phyloP scores from a whole-genome alignment of 2,113 vertebrate species.

The Embiotoca jacksoni region DNA sequence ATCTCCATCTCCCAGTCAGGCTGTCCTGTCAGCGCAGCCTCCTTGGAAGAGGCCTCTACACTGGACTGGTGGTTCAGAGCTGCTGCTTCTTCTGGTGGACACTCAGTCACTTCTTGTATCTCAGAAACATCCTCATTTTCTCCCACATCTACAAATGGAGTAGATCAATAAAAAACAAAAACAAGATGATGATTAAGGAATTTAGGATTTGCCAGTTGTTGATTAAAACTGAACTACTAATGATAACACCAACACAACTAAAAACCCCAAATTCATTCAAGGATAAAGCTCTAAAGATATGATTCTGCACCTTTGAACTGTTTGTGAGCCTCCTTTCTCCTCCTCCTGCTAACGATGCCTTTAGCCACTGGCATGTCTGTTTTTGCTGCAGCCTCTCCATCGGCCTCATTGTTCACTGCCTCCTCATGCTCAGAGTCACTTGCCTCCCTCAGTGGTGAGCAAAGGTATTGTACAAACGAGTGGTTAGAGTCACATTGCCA shows the following conservation, averaged over 20 bases:
- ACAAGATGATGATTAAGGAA: neutral
- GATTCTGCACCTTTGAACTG: constrained; percentile 60
- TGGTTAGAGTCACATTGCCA: constrained; percentile 91
- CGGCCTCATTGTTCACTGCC: constrained; percentile 6
- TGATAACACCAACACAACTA: neutral
- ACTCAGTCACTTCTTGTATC: constrained; percentile 22
- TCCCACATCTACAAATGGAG: constrained; percentile 43
- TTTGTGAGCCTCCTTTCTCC: constrained; percentile 54
- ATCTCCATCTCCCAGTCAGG: constrained; percentile 79
- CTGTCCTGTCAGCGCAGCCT: constrained; percentile 40
- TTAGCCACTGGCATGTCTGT: neutral
- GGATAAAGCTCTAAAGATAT: neutral
- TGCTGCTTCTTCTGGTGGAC: constrained; percentile 30
- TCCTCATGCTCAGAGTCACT: constrained; percentile 85
- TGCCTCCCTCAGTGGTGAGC: constrained; percentile 80
- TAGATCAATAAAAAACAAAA: neutral
- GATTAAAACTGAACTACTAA: no score
- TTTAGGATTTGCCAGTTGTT: neutral
- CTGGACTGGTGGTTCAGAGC: constrained; percentile 44
- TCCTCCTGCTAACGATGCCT: constrained; percentile 39
- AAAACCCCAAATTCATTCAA: neutral
- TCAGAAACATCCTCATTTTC: constrained; percentile 57
- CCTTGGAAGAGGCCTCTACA: constrained; percentile 36
- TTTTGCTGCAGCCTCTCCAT: constrained; percentile 17
- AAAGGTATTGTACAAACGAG: constrained; percentile 91